A percentile compares a stretch with the other conserved stretches of the same genome.
Conservation (phyloP, 2,113 vertebrate genomes). For the Acinonyx jubatus region DNA sequence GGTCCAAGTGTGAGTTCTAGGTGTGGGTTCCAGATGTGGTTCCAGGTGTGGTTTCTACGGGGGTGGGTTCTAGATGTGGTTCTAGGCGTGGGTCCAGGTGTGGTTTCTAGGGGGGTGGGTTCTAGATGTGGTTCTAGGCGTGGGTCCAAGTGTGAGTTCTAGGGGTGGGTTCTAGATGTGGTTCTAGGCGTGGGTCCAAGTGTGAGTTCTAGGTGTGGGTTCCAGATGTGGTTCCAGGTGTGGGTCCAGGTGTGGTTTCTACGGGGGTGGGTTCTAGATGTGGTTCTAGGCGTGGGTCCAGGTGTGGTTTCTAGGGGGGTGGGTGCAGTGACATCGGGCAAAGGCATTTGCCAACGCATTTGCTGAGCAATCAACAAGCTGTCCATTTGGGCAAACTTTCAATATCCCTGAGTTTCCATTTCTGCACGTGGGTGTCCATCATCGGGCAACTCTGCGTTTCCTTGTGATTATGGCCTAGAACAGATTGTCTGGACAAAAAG, state of each 20-base stretch:
- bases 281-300: no score
- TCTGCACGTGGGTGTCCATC: neutral
- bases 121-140: no score
- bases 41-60: neutral
- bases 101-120: no score
- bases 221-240: no score
- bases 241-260: neutral
- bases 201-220: neutral
- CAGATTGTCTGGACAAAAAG: neutral
- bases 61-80: no score
- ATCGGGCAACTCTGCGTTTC: neutral
- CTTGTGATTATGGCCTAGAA: neutral
- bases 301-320: no score
- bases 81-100: neutral
- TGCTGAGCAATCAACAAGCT: neutral
- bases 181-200: neutral
- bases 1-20: no score
- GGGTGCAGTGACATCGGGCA: no score
- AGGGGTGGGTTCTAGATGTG: neutral
- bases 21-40: no score
- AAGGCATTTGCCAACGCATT: rapidly evolving
- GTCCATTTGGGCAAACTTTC: neutral
- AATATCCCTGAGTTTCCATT: neutral
- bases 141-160: neutral
- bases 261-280: neutral